Evolutionary conservation across 2,888 invertebrate genomes (phyloP).

Genomic region (Bellardia pandia): DNA sequence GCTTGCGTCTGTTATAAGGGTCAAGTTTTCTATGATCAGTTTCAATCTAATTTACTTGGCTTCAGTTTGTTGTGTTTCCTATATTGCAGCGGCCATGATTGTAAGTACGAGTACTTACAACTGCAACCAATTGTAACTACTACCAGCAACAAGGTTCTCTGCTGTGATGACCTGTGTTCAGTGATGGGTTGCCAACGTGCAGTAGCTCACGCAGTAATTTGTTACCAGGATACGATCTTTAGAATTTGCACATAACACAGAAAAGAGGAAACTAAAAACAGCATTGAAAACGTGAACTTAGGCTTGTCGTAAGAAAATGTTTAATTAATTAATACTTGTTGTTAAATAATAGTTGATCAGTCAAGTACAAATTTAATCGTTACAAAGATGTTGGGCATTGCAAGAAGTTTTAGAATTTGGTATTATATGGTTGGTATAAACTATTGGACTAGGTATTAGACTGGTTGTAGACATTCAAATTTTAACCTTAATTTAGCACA

Average conservation of each 20-base stretch:
- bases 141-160: constrained; percentile 35
- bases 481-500: too few relatives aligned
- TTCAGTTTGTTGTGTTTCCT: constrained; percentile 1
- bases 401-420: too few relatives aligned
- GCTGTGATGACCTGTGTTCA: constrained; percentile 66
- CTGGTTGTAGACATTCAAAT: too few relatives aligned
- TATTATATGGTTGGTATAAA: too few relatives aligned
- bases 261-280: neutral
- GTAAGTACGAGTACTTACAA: constrained; percentile 15
- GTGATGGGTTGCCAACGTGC: constrained; percentile 71
- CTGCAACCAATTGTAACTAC: constrained; percentile 38
- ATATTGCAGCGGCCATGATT: neutral
- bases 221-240: constrained; percentile 64
- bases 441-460: too few relatives aligned
- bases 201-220: constrained; percentile 73
- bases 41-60: constrained; percentile 65
- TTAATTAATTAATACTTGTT: constrained; percentile 45
- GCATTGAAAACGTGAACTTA: constrained; percentile 46
- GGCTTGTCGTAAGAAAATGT: constrained; percentile 35
- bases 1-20: constrained; percentile 61
- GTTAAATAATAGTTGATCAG: neutral
- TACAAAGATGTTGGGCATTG: neutral
- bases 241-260: constrained; percentile 17
- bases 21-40: constrained; percentile 71
- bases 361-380: neutral